phyloP scores from a whole-genome alignment of 2,113 vertebrate species.

The Gracilinanus agilis region DNA sequence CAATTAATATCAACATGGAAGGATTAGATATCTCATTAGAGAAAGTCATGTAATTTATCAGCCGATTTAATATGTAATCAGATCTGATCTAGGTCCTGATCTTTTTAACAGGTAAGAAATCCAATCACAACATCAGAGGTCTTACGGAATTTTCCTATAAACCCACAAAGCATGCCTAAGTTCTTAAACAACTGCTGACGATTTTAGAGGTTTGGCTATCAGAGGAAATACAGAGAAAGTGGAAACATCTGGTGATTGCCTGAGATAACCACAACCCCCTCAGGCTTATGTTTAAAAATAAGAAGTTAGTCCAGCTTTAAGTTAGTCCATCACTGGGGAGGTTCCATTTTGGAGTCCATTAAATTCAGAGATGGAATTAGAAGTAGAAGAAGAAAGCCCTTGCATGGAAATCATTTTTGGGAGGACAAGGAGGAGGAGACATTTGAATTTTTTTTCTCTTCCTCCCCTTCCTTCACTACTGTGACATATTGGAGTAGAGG shows the following conservation, averaged over 20 bases:
- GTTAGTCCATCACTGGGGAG: neutral
- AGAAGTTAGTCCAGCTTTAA: neutral
- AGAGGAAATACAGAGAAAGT: neutral
- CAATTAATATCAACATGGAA: neutral
- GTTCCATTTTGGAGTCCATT: neutral
- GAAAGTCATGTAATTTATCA: neutral
- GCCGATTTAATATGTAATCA: neutral
- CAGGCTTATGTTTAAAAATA: neutral
- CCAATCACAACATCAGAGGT: neutral
- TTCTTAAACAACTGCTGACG: neutral
- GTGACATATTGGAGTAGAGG: too few relatives aligned
- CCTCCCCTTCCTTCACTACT: too few relatives aligned
- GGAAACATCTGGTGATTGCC: neutral
- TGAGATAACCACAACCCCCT: neutral
- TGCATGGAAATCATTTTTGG: neutral
- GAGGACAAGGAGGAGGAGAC: too few relatives aligned
- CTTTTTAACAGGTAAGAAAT: neutral
- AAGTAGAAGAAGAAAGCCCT: neutral
- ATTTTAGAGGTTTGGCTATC: neutral
- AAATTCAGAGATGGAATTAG: neutral
- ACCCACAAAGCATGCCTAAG: neutral
- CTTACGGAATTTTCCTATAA: neutral
- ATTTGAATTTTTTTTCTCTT: too few relatives aligned
- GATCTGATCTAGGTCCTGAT: neutral
- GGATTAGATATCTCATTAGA: neutral